phyloP scores from a whole-genome alignment of 2,113 vertebrate genomes.

The Notarius quadriscutis region DNA sequence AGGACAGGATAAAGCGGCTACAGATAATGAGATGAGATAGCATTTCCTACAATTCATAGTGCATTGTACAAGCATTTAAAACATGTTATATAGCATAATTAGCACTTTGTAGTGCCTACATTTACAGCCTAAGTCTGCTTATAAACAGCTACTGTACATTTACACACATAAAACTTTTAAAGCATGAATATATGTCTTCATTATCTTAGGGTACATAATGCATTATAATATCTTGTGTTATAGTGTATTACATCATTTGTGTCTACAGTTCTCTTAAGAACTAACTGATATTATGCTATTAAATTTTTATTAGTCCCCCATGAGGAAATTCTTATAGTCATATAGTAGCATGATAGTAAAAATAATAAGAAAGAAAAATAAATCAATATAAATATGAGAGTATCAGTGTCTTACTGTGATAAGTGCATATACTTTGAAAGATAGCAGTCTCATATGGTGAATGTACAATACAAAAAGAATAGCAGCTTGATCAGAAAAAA shows the following conservation, averaged over 20 bases:
- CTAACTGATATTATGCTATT: not conserved
- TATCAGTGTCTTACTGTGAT: not conserved
- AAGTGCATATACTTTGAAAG: not conserved
- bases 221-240: not conserved
- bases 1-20: too few relatives aligned
- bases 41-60: not conserved
- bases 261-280: not conserved
- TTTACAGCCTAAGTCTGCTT: not conserved
- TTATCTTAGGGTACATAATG: not conserved
- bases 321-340: not conserved
- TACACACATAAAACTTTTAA: not conserved
- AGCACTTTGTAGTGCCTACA: not conserved
- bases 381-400: not conserved
- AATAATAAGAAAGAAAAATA: not conserved
- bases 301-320: not conserved
- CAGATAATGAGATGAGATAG: not conserved
- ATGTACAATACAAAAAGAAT: not conserved
- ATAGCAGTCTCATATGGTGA: not conserved
- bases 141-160: not conserved
- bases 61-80: not conserved
- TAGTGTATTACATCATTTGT: not conserved
- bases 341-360: not conserved
- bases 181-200: not conserved
- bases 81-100: not conserved
- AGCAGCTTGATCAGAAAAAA: not conserved